phyloP scores from a whole-genome alignment of 2,888 invertebrate genomes.

The Brenthis hecate region DNA sequence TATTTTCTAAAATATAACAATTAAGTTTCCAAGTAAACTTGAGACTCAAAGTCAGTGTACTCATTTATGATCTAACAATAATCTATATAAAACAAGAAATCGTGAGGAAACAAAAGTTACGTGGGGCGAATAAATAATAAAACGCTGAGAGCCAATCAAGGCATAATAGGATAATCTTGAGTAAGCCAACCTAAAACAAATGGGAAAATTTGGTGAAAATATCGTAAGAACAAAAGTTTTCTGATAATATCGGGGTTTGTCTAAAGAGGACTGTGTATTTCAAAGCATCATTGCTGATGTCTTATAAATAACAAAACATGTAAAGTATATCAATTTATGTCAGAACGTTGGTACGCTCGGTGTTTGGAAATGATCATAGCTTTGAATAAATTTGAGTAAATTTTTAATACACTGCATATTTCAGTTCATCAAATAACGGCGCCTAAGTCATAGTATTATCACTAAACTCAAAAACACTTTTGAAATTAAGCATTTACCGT shows the following conservation, averaged over 20 bases:
- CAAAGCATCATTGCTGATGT: not conserved
- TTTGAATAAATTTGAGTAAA: no score
- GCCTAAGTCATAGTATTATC: no score
- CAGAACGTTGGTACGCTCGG: no score
- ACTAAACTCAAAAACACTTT: no score
- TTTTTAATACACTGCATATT: no score
- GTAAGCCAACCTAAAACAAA: constrained; percentile 9
- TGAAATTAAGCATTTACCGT: no score
- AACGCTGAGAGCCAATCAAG: constrained; percentile 19
- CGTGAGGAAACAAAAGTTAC: constrained; percentile 21
- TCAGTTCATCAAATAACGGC: no score
- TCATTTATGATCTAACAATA: not conserved
- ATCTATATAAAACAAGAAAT: constrained; percentile 12
- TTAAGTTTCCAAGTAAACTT: not conserved
- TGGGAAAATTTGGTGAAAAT: constrained; percentile 14
- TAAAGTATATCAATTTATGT: no score
- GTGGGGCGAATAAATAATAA: constrained; percentile 12
- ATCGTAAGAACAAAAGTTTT: constrained; percentile 2
- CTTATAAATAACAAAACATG: no score
- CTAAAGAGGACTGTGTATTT: constrained; percentile 7
- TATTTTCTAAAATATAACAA: no score
- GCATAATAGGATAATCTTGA: constrained; percentile 30
- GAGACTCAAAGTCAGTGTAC: not conserved
- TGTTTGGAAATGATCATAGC: no score
- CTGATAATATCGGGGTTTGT: constrained; percentile 4